Conservation (phyloP, 1,140 invertebrate species). For the Conus betulinus region DNA sequence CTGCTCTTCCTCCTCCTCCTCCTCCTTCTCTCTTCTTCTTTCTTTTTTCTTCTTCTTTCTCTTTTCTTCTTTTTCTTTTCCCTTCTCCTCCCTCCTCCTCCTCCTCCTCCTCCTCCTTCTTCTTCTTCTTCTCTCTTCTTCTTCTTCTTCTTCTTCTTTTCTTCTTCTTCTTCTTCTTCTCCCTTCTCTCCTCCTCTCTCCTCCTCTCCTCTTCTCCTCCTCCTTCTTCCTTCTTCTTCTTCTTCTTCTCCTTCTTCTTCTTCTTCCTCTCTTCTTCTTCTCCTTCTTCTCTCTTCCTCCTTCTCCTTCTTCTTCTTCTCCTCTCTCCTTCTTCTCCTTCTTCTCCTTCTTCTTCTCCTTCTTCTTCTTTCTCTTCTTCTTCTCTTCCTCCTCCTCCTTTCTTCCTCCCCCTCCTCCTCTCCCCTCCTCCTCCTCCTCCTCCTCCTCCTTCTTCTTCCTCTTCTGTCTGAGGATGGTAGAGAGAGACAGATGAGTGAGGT, state of each 20-base stretch:
- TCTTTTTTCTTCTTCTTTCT: background rate
- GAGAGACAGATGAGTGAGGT: background rate
- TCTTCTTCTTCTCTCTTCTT: background rate
- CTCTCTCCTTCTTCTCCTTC: too few relatives aligned
- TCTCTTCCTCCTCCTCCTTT: too few relatives aligned
- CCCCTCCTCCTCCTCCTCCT: too few relatives aligned
- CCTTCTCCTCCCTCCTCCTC: background rate
- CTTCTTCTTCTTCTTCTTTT: background rate
- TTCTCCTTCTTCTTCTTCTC: background rate
- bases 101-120: conserved; percentile 6
- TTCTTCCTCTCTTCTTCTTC: background rate
- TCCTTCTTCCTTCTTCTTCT: background rate
- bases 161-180: background rate
- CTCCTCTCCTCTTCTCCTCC: background rate
- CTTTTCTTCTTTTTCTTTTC: background rate
- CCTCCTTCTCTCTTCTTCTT: background rate
- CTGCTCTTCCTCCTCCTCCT: background rate
- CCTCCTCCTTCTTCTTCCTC: background rate
- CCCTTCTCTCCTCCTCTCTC: background rate
- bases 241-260: background rate
- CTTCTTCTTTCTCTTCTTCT: too few relatives aligned
- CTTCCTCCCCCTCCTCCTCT: too few relatives aligned
- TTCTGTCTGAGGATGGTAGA: too few relatives aligned
- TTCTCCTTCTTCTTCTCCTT: too few relatives aligned
- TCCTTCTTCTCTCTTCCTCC: background rate